Evolutionary conservation across 2,888 invertebrate species (phyloP).

Genomic region (Magallana nippona): DNA sequence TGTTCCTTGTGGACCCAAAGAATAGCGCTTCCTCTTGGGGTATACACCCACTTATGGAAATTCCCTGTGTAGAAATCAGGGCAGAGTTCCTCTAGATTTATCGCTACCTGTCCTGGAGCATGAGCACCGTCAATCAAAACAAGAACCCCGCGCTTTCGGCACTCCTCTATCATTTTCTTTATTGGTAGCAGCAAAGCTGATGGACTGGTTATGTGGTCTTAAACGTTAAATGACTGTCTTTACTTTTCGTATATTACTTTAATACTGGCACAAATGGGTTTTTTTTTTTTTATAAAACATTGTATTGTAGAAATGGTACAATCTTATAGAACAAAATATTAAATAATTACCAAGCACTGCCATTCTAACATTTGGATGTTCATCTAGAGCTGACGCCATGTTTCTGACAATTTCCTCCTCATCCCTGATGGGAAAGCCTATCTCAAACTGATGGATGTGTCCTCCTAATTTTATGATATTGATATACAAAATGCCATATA

Average conservation of each 20-base stretch:
- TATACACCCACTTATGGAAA: conserved; percentile 75
- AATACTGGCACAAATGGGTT: not conserved
- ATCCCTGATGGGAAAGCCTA: conserved; percentile 63
- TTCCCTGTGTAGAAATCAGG: conserved; percentile 76
- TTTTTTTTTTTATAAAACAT: not conserved
- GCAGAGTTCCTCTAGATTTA: conserved; percentile 68
- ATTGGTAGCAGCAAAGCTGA: conserved; percentile 73
- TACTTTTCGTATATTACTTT: not conserved
- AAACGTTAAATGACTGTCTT: not conserved
- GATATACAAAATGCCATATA: not conserved
- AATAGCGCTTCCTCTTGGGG: conserved; percentile 72
- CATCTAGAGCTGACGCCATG: conserved; percentile 62
- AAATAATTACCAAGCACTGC: conserved; percentile 61
- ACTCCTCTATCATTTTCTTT: conserved; percentile 66
- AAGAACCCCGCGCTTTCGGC: conserved; percentile 66
- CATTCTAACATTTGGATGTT: conserved; percentile 64
- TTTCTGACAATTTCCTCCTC: conserved; percentile 61
- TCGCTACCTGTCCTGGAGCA: conserved; percentile 72
- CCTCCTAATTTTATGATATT: not conserved
- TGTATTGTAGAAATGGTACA: no score
- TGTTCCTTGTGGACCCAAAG: conserved; percentile 65
- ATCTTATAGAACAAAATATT: no score
- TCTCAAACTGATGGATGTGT: conserved; percentile 51
- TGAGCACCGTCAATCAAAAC: conserved; percentile 77
- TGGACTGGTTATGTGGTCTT: conserved; percentile 76